Evolutionary conservation across 1,140 invertebrate genomes (phyloP).

Genomic region (Megalonaias nervosa): DNA sequence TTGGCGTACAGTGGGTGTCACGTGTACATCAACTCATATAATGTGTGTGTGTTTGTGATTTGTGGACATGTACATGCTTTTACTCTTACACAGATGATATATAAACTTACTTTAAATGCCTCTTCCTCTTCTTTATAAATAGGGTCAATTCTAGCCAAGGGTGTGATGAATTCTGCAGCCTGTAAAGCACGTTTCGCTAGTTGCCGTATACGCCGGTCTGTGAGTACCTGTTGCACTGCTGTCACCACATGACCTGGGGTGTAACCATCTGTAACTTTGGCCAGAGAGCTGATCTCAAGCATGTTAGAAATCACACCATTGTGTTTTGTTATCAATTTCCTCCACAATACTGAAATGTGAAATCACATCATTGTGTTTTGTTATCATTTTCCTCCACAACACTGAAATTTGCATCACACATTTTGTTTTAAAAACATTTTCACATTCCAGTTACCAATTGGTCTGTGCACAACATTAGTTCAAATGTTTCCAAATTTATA

Average conservation of each 20-base stretch:
- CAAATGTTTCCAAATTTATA: too few relatives aligned
- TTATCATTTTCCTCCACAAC: conserved; percentile 67
- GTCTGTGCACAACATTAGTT: too few relatives aligned
- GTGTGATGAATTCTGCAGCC: conserved; percentile 86
- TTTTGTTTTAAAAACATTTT: too few relatives aligned
- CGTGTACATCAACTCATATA: neutral
- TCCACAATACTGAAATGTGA: conserved; percentile 72
- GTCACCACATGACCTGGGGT: conserved; percentile 81
- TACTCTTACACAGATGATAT: neutral
- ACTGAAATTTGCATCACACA: conserved; percentile 48
- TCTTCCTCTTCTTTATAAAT: conserved; percentile 76
- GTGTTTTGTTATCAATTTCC: conserved; percentile 69
- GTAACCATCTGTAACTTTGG: conserved; percentile 91
- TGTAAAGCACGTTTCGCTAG: conserved; percentile 85
- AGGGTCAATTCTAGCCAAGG: conserved; percentile 81
- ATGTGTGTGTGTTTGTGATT: too few relatives aligned
- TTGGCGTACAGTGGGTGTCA: too few relatives aligned
- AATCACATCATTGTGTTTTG: conserved; percentile 77
- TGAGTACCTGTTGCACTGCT: conserved; percentile 80
- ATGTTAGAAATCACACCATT: conserved; percentile 79
- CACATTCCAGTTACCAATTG: too few relatives aligned
- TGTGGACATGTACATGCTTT: neutral
- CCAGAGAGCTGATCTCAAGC: conserved; percentile 79
- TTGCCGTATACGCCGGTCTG: conserved; percentile 88
- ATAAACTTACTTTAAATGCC: conserved; percentile 66